These are phyloP conservation scores for Gorsachius magnificus DNA, from an alignment of 2,797 vertebrate species.

Conservation along the genomic window DNA sequence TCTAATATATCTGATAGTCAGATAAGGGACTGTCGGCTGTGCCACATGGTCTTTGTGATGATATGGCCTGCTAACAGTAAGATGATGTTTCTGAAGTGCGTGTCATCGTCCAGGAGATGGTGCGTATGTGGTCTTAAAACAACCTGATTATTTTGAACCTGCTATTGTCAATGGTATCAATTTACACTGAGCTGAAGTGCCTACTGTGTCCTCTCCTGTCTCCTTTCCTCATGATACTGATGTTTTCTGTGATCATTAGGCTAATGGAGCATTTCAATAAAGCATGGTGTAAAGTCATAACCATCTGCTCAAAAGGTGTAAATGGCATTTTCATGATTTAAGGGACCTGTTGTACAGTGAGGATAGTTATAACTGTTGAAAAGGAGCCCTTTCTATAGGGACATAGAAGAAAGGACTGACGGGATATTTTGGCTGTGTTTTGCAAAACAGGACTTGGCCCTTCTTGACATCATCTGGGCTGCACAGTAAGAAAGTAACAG, in stretches of 20 bases:
- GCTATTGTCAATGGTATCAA: neutral
- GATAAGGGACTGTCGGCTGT: neutral
- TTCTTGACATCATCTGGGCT: neutral
- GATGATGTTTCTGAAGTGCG: neutral
- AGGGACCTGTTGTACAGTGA: neutral
- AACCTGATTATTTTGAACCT: neutral
- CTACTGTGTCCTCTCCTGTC: neutral
- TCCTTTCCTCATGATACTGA: neutral
- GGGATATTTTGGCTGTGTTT: neutral
- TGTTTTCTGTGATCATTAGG: neutral
- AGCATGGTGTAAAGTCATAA: neutral
- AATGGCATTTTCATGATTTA: neutral
- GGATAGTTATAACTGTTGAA: neutral
- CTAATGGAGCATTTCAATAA: neutral
- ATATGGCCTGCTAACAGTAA: no score
- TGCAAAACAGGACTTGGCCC: neutral
- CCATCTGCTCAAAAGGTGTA: neutral
- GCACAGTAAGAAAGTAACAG: neutral
- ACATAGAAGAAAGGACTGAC: neutral
- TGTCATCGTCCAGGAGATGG: neutral
- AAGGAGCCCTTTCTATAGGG: neutral
- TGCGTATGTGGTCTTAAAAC: neutral
- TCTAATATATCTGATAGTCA: neutral
- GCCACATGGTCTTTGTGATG: accelerated
- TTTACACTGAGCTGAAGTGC: neutral